Percentiles rank a stretch among this genome's conserved stretches.
Evolutionary conservation across 2,113 vertebrate genomes (phyloP).

Genomic region (Columbina picui): DNA sequence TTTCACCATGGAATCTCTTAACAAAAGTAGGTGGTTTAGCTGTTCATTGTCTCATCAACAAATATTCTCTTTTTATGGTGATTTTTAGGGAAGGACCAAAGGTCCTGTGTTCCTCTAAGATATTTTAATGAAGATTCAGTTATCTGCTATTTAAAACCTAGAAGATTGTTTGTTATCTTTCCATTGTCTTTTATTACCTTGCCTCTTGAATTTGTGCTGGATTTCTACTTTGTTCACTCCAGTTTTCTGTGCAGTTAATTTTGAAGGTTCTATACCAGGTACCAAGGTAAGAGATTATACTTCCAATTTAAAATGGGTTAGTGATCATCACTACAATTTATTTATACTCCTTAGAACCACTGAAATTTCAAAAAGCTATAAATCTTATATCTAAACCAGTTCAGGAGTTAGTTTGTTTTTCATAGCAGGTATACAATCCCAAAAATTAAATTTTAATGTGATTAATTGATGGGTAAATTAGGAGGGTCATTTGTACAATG

Average conservation of each 20-base stretch:
- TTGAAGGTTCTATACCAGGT: not conserved
- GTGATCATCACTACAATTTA: not conserved
- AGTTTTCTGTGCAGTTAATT: conserved; percentile 13
- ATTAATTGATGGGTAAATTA: not conserved
- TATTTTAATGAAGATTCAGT: not conserved
- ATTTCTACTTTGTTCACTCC: not conserved
- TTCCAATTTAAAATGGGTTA: not conserved
- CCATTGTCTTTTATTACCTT: not conserved
- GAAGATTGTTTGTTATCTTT: not conserved
- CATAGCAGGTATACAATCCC: not conserved
- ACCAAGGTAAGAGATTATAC: not conserved
- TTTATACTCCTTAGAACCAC: not conserved
- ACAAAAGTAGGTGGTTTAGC: conserved; percentile 84
- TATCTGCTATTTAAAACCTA: not conserved
- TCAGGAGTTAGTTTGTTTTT: not conserved
- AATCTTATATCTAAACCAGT: not conserved
- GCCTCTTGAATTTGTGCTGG: not conserved
- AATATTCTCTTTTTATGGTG: not conserved
- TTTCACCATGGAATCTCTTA: conserved; percentile 80
- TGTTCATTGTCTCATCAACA: not conserved
- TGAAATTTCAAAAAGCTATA: not conserved
- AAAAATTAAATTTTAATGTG: not conserved
- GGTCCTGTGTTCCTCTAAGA: not conserved
- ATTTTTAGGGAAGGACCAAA: not conserved
- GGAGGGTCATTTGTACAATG: not conserved